phyloP scores from a whole-genome alignment of 2,888 invertebrate genomes.

The Sarcophaga rosellei region DNA sequence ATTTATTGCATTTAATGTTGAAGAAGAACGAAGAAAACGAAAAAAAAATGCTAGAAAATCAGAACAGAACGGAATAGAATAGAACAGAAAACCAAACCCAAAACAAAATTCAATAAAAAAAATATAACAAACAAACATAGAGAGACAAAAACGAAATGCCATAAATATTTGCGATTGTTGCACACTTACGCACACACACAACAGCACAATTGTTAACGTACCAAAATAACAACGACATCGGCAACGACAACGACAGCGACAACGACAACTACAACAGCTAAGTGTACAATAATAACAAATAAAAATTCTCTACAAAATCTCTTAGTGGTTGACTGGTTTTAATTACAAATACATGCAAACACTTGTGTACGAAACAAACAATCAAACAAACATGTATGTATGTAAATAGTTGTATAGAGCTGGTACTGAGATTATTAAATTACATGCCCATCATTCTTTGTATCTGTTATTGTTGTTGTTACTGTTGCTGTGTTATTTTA shows the following conservation, averaged over 20 bases:
- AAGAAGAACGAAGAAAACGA: slow-evolving; percentile 12
- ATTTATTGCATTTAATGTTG: slow-evolving; percentile 16
- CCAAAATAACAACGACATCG: no score
- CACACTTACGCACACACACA: not conserved
- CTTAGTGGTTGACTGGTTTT: slow-evolving; percentile 62
- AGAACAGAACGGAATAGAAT: not conserved
- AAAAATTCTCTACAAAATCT: slow-evolving; percentile 17
- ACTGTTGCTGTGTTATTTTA: not conserved
- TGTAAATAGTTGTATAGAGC: no score
- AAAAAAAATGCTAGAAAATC: not conserved
- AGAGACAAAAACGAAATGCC: slow-evolving; percentile 37
- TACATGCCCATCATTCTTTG: not conserved
- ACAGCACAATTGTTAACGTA: not conserved
- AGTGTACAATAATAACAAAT: slow-evolving; percentile 21
- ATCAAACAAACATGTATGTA: not conserved
- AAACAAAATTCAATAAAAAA: slow-evolving; percentile 2
- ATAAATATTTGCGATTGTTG: slow-evolving; percentile 59
- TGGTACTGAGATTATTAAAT: slow-evolving; percentile 27
- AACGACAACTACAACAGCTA: no score
- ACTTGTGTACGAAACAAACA: not conserved
- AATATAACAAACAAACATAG: not conserved
- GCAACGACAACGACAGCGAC: no score
- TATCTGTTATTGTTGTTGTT: not conserved
- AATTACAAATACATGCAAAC: slow-evolving; percentile 21
- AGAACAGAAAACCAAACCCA: not conserved